A percentile compares a stretch with the other conserved stretches of the same genome.
These are phyloP conservation scores for Drosophila anomelani DNA, from an alignment of 2,888 invertebrate species.

Conservation along the genomic window DNA sequence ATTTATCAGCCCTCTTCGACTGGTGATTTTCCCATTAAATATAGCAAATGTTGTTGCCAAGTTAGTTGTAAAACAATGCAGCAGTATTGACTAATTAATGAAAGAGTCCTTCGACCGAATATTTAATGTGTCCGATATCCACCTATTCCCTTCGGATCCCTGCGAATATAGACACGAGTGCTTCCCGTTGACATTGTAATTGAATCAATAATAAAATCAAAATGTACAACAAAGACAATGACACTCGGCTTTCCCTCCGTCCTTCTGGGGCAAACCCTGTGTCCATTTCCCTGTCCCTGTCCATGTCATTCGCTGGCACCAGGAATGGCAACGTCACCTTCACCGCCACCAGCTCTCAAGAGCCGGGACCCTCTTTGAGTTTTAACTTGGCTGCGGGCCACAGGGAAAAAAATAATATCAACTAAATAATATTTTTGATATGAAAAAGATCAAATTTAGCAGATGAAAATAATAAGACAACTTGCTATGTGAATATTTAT, in stretches of 20 bases:
- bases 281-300: constrained; percentile 37
- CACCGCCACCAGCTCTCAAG: constrained; percentile 27
- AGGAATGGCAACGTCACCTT: constrained; percentile 40
- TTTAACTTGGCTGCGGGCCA: constrained; percentile 6
- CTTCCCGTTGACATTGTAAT: constrained; percentile 68
- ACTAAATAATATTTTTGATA: neutral
- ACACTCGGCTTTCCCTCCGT: constrained; percentile 38
- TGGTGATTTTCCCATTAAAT: neutral
- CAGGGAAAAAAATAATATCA: neutral
- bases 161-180: constrained; percentile 18
- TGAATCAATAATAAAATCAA: constrained; percentile 75
- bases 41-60: neutral
- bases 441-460: neutral
- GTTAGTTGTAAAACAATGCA: neutral
- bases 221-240: constrained; percentile 55
- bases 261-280: neutral
- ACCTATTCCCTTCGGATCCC: neutral
- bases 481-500: too few relatives aligned
- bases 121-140: constrained; percentile 9
- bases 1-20: neutral
- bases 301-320: constrained; percentile 45
- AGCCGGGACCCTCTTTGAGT: constrained; percentile 27
- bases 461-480: too few relatives aligned
- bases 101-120: constrained; percentile 21
- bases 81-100: constrained; percentile 28